Base-by-base conservation (phyloP, 92 coral and sea anemone species). In the Epizoanthus stellaris region DNA sequence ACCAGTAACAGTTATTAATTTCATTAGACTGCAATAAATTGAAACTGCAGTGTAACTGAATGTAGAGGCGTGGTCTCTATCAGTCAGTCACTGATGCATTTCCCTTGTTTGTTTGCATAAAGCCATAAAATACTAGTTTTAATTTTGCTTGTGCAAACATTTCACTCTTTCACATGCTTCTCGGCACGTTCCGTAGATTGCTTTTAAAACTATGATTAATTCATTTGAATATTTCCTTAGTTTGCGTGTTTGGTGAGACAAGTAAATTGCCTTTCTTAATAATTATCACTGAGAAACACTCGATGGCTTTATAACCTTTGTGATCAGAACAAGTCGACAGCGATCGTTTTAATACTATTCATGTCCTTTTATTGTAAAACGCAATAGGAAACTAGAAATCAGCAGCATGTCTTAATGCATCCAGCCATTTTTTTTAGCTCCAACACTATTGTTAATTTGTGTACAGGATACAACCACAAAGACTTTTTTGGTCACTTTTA, bases 281-380 rank as follows among this genome's bases (percentile, higher is more conserved):
- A 34, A 20, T 63, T 12, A 63, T 20, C 23, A 64, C 69, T 30
- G 56, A 52, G 56, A 11, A 52, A 52, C 14, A 52, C 56, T 52
- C 56, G 36, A 30, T 9, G 15, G 56, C 56, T 11, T 52, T 52
- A 13, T 38, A 38, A 38, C 73, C n/a, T 34, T 67, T 67, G 72
- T 36, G 72, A 34, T 67, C 45, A 67, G 70, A 67, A 67, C 73
- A 68, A 68, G 60, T 45, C 19, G 8, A 70, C 42, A 70, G n/a
- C 56, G 14, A 70, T 66, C 14, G 70, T 14, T 66, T 66, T n/a
- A n/a, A n/a, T n/a, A 10, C 6, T 23, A 3, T 39, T 30, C 15
- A 11, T 12, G 34, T 68, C 73, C 10, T 68, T 68, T 13, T 30
- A 30, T 36, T 42, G 17, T 23, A 67, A 67, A 42, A 67, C 6